Conservation (phyloP, 2,797 vertebrate genomes). For the Sylvilagus floridanus region DNA sequence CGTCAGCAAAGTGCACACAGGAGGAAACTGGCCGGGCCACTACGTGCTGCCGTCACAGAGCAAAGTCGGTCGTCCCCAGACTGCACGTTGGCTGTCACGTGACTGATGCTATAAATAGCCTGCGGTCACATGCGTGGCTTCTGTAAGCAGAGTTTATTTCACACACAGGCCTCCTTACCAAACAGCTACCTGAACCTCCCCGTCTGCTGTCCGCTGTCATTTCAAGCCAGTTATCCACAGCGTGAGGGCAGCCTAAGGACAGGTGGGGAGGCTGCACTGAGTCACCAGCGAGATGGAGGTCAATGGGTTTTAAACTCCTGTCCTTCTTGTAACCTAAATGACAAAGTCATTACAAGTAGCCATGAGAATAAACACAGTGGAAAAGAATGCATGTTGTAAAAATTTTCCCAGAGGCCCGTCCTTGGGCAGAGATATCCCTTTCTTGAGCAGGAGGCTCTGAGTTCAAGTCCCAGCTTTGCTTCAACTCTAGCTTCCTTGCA, state of each 20-base stretch:
- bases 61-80: background rate
- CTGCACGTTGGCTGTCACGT: no score
- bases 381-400: background rate
- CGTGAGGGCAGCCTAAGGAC: no score
- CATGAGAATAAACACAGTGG: background rate
- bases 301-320: background rate
- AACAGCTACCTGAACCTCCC: background rate
- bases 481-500: no score
- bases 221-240: accelerated
- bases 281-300: no score
- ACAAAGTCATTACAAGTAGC: background rate
- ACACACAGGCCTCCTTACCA: no score
- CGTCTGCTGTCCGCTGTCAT: background rate
- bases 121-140: accelerated
- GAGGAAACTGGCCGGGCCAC: no score
- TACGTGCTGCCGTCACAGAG: no score
- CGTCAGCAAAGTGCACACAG: background rate
- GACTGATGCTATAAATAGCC: background rate
- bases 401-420: background rate
- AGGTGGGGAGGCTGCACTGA: background rate
- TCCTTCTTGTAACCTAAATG: background rate
- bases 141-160: no score
- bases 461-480: no score
- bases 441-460: no score
- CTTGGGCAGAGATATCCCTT: background rate